Conservation (phyloP, 2,113 vertebrate species). For the Trematomus loennbergii region DNA sequence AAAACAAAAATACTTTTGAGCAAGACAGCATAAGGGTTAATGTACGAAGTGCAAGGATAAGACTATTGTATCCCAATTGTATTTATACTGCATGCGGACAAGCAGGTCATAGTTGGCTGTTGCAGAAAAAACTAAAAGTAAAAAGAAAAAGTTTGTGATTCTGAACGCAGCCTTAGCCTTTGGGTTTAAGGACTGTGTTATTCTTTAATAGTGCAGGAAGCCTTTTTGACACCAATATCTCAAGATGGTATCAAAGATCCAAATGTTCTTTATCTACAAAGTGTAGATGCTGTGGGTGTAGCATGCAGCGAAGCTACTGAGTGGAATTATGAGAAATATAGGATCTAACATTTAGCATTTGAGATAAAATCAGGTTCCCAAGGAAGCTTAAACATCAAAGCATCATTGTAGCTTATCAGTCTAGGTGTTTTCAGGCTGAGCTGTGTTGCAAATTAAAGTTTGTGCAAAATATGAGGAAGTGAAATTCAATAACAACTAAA, state of each 20-base stretch:
- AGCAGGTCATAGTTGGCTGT: too few relatives aligned
- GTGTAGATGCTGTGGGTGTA: background rate
- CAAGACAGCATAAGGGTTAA: too few relatives aligned
- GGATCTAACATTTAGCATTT: background rate
- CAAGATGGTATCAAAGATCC: slow-evolving; percentile 25
- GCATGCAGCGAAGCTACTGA: background rate
- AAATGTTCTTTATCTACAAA: background rate
- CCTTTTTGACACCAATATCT: background rate
- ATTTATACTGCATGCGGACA: too few relatives aligned
- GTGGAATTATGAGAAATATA: background rate
- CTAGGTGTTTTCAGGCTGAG: background rate
- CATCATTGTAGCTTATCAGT: background rate
- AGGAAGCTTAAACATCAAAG: background rate
- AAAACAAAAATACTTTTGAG: too few relatives aligned
- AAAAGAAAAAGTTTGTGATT: too few relatives aligned
- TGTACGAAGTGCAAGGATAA: background rate
- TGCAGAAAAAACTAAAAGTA: too few relatives aligned
- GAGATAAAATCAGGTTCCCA: background rate
- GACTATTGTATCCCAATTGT: background rate
- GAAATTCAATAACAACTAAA: background rate
- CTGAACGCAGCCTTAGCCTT: too few relatives aligned
- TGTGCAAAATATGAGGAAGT: background rate
- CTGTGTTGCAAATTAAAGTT: background rate
- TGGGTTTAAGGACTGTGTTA: too few relatives aligned
- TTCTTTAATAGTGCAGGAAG: too few relatives aligned